Evolutionary conservation across 2,888 invertebrate genomes (phyloP).

Genomic region (Microdon myrmicae): DNA sequence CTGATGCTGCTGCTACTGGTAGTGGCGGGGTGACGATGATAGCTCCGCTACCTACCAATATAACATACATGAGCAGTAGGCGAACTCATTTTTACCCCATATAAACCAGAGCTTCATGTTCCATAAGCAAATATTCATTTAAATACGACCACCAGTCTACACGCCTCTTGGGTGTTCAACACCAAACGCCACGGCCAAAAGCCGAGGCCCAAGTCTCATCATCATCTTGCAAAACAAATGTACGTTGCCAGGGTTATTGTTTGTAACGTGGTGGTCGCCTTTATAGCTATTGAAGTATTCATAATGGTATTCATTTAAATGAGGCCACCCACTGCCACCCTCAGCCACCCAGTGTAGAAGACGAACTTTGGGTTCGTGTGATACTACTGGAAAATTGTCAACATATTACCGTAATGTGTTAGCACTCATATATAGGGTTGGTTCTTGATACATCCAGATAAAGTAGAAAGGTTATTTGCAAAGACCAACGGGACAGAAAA

Average conservation of each 20-base stretch:
- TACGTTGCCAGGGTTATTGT: conserved; percentile 47
- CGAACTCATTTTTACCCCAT: conserved; percentile 32
- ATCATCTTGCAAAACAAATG: conserved; percentile 48
- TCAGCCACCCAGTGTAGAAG: neutral
- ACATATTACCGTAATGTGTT: conserved; percentile 51
- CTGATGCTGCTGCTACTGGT: conserved; percentile 9
- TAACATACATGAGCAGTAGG: too few species aligned
- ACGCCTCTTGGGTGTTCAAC: conserved; percentile 31
- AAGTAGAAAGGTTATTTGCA: conserved; percentile 39
- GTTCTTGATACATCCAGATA: too few species aligned
- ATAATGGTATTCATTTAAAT: conserved; percentile 51
- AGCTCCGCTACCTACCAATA: too few species aligned
- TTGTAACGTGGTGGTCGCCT: conserved; percentile 50
- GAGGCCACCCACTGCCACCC: conserved; percentile 22
- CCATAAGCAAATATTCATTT: conserved; percentile 48
- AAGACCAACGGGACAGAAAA: conserved; percentile 20
- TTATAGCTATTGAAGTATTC: conserved; percentile 53
- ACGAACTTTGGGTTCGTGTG: too few species aligned
- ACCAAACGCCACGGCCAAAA: conserved; percentile 27
- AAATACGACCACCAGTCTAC: conserved; percentile 42
- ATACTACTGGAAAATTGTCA: conserved; percentile 49
- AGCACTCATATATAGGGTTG: conserved; percentile 21
- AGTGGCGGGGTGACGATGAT: conserved; percentile 12
- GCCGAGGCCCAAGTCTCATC: conserved; percentile 39
- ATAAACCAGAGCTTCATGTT: conserved; percentile 38